Evolutionary conservation across 2,888 invertebrate genomes (phyloP).

Genomic region (Eretmocerus hayati): DNA sequence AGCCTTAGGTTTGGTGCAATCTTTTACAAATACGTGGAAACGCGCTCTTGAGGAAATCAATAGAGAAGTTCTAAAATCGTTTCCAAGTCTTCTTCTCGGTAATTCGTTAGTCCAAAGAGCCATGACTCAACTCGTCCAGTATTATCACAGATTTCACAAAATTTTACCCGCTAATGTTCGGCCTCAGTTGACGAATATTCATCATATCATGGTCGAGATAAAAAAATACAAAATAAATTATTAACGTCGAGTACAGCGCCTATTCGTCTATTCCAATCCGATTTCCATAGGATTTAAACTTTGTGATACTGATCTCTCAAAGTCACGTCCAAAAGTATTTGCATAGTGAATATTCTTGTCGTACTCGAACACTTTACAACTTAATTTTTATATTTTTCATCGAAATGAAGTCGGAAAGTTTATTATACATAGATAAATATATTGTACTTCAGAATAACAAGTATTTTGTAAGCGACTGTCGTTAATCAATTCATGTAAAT

Average conservation of each 20-base stretch:
- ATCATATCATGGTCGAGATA: slow-evolving; percentile 98
- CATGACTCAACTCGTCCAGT: slow-evolving; percentile 91
- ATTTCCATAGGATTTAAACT: not conserved
- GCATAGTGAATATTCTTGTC: too few relatives aligned
- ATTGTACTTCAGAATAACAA: too few relatives aligned
- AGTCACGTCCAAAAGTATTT: too few relatives aligned
- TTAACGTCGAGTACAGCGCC: too few relatives aligned
- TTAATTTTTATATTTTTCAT: too few relatives aligned
- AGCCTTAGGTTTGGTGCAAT: slow-evolving; percentile 77
- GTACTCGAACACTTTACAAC: too few relatives aligned
- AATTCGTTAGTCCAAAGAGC: slow-evolving; percentile 91
- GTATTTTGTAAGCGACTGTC: too few relatives aligned
- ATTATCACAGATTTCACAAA: slow-evolving; percentile 96
- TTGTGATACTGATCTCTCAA: too few relatives aligned
- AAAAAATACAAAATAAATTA: slow-evolving; percentile 98
- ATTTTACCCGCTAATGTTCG: slow-evolving; percentile 77
- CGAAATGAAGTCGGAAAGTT: too few relatives aligned
- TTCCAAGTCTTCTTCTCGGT: slow-evolving; percentile 93
- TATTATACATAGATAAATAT: too few relatives aligned
- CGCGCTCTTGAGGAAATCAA: slow-evolving; percentile 91
- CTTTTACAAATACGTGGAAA: slow-evolving; percentile 92
- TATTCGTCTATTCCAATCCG: too few relatives aligned
- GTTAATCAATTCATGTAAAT: too few relatives aligned
- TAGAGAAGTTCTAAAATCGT: slow-evolving; percentile 87
- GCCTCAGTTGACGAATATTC: slow-evolving; percentile 92